These are phyloP conservation scores for Meloe dianella DNA, from an alignment of 2,888 invertebrate genomes.

Conservation along the genomic window DNA sequence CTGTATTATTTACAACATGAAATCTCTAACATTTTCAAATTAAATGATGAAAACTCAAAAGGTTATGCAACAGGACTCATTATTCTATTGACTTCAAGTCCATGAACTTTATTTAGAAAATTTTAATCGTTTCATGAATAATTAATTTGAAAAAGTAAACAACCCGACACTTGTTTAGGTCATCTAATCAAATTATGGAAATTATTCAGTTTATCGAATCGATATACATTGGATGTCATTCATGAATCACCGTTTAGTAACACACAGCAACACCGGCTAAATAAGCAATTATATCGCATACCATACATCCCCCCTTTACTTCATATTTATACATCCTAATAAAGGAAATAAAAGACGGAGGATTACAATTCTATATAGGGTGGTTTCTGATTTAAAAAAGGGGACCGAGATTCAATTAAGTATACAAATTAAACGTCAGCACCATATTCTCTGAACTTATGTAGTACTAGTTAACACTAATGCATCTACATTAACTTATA, in stretches of 20 bases:
- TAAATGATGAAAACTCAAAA: too few relatives aligned
- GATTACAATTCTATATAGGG: conserved; percentile 52
- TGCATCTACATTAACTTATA: conserved; percentile 15
- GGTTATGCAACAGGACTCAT: too few relatives aligned
- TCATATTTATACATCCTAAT: conserved; percentile 56
- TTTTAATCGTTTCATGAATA: background rate
- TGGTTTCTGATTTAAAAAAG: conserved; percentile 53
- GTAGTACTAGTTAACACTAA: conserved; percentile 41
- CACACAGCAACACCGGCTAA: conserved; percentile 43
- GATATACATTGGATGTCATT: conserved; percentile 32
- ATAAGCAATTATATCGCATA: conserved; percentile 48
- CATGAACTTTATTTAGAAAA: too few relatives aligned
- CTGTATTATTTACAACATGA: background rate
- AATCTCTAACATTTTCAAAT: too few relatives aligned
- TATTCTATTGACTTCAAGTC: background rate
- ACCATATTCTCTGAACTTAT: conserved; percentile 51
- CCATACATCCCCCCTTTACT: conserved; percentile 45
- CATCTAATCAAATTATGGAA: conserved; percentile 20
- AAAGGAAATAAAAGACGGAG: conserved; percentile 55
- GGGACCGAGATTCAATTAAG: conserved; percentile 55
- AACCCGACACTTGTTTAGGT: conserved; percentile 12
- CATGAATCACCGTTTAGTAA: conserved; percentile 46
- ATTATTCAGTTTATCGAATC: conserved; percentile 33
- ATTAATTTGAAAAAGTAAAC: background rate
- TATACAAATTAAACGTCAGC: conserved; percentile 57